These are phyloP conservation scores for Archips xylosteana DNA, from an alignment of 2,888 invertebrate genomes.

Conservation along the genomic window DNA sequence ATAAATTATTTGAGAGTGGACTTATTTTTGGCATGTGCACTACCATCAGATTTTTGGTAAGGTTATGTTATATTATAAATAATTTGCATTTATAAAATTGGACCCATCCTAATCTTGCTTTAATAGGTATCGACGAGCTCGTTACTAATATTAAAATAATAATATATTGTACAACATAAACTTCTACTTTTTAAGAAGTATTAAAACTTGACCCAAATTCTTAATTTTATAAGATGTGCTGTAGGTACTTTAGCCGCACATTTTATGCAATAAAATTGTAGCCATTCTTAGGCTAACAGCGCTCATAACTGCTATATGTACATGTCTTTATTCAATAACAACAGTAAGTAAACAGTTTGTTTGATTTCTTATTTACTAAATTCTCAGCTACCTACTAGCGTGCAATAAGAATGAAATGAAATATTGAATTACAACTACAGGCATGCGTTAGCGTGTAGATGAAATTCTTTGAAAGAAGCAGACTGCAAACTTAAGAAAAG, in stretches of 20 bases:
- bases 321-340: background rate
- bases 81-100: too few species aligned
- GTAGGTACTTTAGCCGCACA: too few species aligned
- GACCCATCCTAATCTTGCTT: too few species aligned
- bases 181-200: constrained; percentile 9
- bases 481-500: constrained; percentile 24
- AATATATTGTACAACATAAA: background rate
- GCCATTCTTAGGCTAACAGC: constrained; percentile 39
- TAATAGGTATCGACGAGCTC: too few species aligned
- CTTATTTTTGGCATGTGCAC: background rate
- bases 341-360: background rate
- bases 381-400: background rate
- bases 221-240: background rate
- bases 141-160: too few species aligned
- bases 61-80: too few species aligned
- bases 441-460: constrained; percentile 4
- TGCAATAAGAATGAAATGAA: background rate
- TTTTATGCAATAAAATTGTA: background rate
- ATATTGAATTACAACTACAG: constrained; percentile 14
- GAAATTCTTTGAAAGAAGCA: constrained; percentile 12
- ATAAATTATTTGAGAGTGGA: background rate
- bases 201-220: constrained; percentile 24
- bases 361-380: background rate
- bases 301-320: too few species aligned
- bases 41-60: too few species aligned